These are phyloP conservation scores for Patella pellucida DNA, from an alignment of 2,888 invertebrate genomes.

Conservation along the genomic window DNA sequence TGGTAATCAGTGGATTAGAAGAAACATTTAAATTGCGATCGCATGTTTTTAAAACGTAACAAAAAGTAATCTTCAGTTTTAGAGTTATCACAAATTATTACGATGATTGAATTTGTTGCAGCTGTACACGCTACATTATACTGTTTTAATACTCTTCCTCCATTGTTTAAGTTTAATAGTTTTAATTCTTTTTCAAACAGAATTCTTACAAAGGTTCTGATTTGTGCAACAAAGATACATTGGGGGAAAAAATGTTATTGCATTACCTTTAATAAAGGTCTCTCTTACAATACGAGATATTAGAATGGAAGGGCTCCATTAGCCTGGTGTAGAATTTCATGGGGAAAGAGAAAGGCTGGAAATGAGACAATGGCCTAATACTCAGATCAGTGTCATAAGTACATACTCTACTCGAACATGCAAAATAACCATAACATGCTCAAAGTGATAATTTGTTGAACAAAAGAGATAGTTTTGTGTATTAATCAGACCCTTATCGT, in stretches of 20 bases:
- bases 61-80: no score
- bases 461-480: neutral
- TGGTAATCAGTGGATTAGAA: no score
- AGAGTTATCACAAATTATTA: no score
- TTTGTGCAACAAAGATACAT: no score
- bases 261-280: neutral
- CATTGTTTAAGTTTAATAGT: no score
- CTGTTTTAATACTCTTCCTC: no score
- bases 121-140: no score
- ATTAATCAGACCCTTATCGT: conserved; percentile 4
- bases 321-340: neutral
- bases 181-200: no score
- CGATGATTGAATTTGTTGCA: no score
- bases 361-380: conserved; percentile 10
- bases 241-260: neutral
- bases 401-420: neutral
- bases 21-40: no score
- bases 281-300: neutral
- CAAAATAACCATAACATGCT: neutral
- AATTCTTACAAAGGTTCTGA: no score
- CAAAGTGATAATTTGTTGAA: neutral
- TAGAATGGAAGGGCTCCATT: neutral
- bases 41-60: no score
- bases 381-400: neutral
- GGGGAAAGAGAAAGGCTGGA: neutral